Conservation (phyloP, 2,888 invertebrate species). For the Agrotis ipsilon region DNA sequence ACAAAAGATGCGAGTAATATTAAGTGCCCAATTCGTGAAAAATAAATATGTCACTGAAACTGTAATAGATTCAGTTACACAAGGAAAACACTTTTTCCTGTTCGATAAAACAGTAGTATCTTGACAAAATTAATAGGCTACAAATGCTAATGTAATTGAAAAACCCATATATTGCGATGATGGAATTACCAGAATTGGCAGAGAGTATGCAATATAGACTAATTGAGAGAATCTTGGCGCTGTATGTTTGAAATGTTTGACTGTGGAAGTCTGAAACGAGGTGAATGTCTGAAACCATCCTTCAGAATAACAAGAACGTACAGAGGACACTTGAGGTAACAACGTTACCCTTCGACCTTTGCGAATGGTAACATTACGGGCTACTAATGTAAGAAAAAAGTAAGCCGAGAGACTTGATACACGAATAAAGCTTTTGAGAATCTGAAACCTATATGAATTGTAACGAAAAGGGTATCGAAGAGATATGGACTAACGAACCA, state of each 20-base stretch:
- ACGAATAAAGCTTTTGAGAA: constrained; percentile 11
- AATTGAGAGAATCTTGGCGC: constrained; percentile 14
- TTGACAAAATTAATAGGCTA: constrained; percentile 47
- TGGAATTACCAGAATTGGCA: constrained; percentile 49
- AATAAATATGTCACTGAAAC: constrained; percentile 43
- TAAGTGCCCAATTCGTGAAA: constrained; percentile 47
- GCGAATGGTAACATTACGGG: constrained; percentile 67
- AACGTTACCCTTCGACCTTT: constrained; percentile 70
- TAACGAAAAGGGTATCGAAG: not conserved
- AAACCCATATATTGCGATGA: constrained; percentile 51
- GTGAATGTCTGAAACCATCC: constrained; percentile 58
- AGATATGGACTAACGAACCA: not conserved
- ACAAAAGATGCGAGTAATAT: constrained; percentile 70
- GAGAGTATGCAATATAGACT: constrained; percentile 8
- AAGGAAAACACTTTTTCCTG: constrained; percentile 58
- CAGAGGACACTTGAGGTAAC: constrained; percentile 73
- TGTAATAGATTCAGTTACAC: constrained; percentile 27
- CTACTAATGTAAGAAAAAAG: constrained; percentile 53
- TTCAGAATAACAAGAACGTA: constrained; percentile 71
- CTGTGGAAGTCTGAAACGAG: constrained; percentile 50
- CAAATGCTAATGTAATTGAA: constrained; percentile 49
- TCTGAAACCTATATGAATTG: constrained; percentile 1
- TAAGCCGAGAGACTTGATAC: constrained; percentile 15
- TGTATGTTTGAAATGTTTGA: constrained; percentile 19
- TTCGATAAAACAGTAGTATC: constrained; percentile 51